These are phyloP conservation scores for Nomada ruficornis DNA, from an alignment of 2,888 invertebrate species.

Conservation along the genomic window DNA sequence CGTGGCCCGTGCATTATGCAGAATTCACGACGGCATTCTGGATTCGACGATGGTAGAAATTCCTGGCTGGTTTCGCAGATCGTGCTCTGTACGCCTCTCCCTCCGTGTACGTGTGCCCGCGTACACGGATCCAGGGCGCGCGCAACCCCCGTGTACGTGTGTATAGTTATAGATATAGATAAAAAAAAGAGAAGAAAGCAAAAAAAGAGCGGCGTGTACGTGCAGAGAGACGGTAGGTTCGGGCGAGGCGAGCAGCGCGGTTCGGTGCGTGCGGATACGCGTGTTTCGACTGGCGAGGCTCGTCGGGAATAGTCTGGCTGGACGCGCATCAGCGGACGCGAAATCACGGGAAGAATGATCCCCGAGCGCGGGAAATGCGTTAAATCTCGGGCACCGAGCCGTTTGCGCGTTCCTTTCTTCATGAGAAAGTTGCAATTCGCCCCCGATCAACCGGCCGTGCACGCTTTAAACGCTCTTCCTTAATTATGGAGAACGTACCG, in stretches of 20 bases:
- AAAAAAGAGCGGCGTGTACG: background rate
- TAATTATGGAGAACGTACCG: constrained; percentile 46
- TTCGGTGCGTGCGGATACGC: constrained; percentile 64
- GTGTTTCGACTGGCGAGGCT: constrained; percentile 46
- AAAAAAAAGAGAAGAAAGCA: background rate
- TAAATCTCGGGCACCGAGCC: constrained; percentile 61
- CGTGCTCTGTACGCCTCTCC: constrained; percentile 25
- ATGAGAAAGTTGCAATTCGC: constrained; percentile 35
- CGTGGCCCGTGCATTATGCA: constrained; percentile 79
- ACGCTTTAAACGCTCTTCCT: constrained; percentile 53
- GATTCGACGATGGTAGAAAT: constrained; percentile 68
- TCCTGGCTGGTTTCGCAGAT: constrained; percentile 51
- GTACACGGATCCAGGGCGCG: background rate
- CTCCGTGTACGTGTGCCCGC: background rate
- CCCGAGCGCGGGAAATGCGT: constrained; percentile 53
- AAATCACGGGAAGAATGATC: constrained; percentile 66
- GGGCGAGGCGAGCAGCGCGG: constrained; percentile 49
- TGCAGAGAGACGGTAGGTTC: constrained; percentile 44
- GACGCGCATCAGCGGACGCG: constrained; percentile 70
- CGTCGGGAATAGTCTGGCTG: constrained; percentile 63
- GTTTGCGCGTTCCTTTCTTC: constrained; percentile 48
- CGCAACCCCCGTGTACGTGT: background rate
- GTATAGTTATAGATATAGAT: constrained; percentile 30
- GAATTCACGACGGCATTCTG: constrained; percentile 74
- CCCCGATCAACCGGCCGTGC: constrained; percentile 5